Base-by-base conservation (phyloP, 2,113 vertebrate species). In the Platysternon megacephalum region DNA sequence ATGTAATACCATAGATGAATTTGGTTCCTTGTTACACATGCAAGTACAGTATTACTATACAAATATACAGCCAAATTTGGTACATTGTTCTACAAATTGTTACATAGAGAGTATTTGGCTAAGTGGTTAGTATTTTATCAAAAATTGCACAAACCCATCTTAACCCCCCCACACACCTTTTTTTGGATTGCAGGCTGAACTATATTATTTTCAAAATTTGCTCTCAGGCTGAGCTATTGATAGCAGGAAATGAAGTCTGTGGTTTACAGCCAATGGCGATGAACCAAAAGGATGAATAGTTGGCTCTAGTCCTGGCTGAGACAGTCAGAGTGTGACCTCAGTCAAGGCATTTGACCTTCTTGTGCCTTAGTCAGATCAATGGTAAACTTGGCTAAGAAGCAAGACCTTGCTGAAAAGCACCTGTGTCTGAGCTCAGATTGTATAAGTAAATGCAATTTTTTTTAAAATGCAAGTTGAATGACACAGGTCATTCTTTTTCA, bases 271-370 rank as follows among this genome's bases (percentile, higher is more conserved):
- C 80, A 90, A 94, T 24, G 72, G 80, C 88, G 76, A 79, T 56
- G 81, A 95, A 97, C 83, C 74, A 88, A 82, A 74, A 86, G 72
- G 89, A 86, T 13, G 80, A 53, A 84, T 82, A 61, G 89, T 91
- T 93, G 93, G 93, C 80, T 95, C 56, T 95, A 89, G 46, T 86
- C 52, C 90, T 94, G 94, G 24, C 76, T 87, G 86, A 92, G 82
- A 86, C 80, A 84, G 78, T 87, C 93, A 80, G 44, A 79, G 46
- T 32, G 44, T 82, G 86, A 97, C 81, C 84, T 44, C 74, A 80
- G 21, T 68, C 65, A 86, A 95, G 93, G 74, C 72, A 85, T 87
- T 56, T 95, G 79, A 88, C 89, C 91, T 94, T 88, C 93, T 93
- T 79, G 53, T 39, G 35, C 65, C 85, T 93, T 93, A 55, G 79